phyloP scores from a whole-genome alignment of 2,797 vertebrate genomes.

The Gobionotothen gibberifrons region DNA sequence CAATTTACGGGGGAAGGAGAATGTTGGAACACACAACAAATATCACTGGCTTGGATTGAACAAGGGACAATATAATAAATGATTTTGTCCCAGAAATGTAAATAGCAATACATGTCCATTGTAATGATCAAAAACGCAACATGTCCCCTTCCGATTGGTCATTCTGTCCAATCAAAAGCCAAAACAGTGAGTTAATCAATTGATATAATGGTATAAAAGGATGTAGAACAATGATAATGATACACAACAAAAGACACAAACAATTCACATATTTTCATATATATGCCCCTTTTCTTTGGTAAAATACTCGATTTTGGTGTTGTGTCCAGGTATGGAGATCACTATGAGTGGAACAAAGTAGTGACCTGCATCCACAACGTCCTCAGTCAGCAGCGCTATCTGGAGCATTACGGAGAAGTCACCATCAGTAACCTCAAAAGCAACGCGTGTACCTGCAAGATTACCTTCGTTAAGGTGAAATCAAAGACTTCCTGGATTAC shows the following conservation, averaged over 20 bases:
- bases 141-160: background rate
- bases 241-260: background rate
- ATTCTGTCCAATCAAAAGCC: background rate
- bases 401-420: slow-evolving; percentile 95
- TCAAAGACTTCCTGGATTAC: too few relatives aligned
- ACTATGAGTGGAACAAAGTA: slow-evolving; percentile 98
- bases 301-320: background rate
- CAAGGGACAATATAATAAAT: too few relatives aligned
- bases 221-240: too few relatives aligned
- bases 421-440: slow-evolving; percentile 90
- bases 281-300: background rate
- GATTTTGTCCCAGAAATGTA: too few relatives aligned
- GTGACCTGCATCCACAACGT: slow-evolving; percentile 96
- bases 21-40: background rate
- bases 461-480: slow-evolving; percentile 93
- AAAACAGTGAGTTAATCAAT: background rate
- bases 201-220: background rate
- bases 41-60: background rate
- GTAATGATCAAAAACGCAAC: background rate
- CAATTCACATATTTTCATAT: background rate
- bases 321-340: slow-evolving; percentile 88
- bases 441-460: slow-evolving; percentile 90
- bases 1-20: background rate
- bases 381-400: slow-evolving; percentile 93
- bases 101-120: too few relatives aligned